Percentiles rank a stretch among this genome's conserved stretches.
phyloP scores from a whole-genome alignment of 2,888 invertebrate species.

The Nymphalis polychloros region DNA sequence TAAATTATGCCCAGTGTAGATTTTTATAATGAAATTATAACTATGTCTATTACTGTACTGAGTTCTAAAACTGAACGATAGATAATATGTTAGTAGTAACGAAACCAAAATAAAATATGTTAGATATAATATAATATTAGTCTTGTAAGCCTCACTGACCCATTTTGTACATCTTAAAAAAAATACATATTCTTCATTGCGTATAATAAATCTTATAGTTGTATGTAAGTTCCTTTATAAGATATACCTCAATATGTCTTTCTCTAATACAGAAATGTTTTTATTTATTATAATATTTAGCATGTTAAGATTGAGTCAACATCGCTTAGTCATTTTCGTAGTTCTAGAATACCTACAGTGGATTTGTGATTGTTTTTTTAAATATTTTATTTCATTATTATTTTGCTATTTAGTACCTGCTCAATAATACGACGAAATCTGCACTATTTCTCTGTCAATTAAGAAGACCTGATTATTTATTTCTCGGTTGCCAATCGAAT shows the following conservation, averaged over 20 bases:
- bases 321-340: slow-evolving; percentile 76
- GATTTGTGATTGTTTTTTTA: slow-evolving; percentile 31
- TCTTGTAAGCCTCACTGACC: background rate
- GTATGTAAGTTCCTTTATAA: slow-evolving; percentile 59
- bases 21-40: no score
- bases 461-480: background rate
- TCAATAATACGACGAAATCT: slow-evolving; percentile 45
- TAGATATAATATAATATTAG: background rate
- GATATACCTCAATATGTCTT: slow-evolving; percentile 65
- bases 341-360: slow-evolving; percentile 48
- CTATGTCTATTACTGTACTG: no score
- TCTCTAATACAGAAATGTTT: slow-evolving; percentile 47
- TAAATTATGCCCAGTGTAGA: no score
- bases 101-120: slow-evolving; percentile 1
- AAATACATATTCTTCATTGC: background rate
- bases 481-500: background rate
- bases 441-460: background rate
- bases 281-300: slow-evolving; percentile 59
- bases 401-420: slow-evolving; percentile 62
- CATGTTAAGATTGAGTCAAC: slow-evolving; percentile 67
- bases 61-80: no score
- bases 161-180: background rate
- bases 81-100: background rate
- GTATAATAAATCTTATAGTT: slow-evolving; percentile 29
- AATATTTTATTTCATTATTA: slow-evolving; percentile 43